Percentiles rank a stretch among this genome's conserved stretches.
These are phyloP conservation scores for Lophura nycthemera DNA, from an alignment of 2,113 vertebrate genomes.

Conservation along the genomic window DNA sequence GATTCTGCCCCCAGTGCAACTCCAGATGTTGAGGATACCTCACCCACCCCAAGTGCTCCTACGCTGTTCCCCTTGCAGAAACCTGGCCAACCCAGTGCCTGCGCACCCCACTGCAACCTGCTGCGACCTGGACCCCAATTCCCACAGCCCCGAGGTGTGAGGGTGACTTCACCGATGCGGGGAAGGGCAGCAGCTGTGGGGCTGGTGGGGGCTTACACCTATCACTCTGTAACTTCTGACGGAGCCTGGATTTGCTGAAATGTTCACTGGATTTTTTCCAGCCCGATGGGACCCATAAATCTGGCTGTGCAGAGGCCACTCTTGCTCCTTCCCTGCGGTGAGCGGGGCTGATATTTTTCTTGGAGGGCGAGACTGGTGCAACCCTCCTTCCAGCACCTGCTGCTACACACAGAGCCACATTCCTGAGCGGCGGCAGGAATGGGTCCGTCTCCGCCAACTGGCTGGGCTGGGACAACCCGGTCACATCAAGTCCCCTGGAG, in stretches of 20 bases:
- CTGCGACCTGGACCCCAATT: not conserved
- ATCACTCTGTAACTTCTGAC: slow-evolving; percentile 63
- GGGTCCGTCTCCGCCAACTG: not conserved
- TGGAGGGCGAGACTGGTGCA: slow-evolving; percentile 48
- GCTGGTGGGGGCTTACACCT: slow-evolving; percentile 17
- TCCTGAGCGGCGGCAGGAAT: slow-evolving; percentile 14
- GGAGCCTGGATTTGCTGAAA: slow-evolving; percentile 64
- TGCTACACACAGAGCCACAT: slow-evolving; percentile 24
- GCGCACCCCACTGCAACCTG: not conserved
- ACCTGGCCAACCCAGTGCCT: rapidly evolving
- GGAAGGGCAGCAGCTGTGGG: slow-evolving; percentile 30
- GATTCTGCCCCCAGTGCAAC: not conserved
- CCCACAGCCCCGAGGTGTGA: not conserved
- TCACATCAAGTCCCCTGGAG: not conserved
- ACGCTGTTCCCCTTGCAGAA: not conserved
- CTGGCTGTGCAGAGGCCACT: slow-evolving; percentile 37
- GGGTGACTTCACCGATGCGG: slow-evolving; percentile 47
- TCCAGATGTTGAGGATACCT: not conserved
- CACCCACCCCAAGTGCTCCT: not conserved
- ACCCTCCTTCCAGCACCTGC: slow-evolving; percentile 63
- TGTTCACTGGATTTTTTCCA: slow-evolving; percentile 61
- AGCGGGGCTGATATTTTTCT: slow-evolving; percentile 67
- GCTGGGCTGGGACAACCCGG: not conserved
- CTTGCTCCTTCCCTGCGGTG: slow-evolving; percentile 32
- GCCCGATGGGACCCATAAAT: slow-evolving; percentile 66